Base-by-base conservation (phyloP, 2,888 invertebrate species). In the Heteromyza rotundicornis region DNA sequence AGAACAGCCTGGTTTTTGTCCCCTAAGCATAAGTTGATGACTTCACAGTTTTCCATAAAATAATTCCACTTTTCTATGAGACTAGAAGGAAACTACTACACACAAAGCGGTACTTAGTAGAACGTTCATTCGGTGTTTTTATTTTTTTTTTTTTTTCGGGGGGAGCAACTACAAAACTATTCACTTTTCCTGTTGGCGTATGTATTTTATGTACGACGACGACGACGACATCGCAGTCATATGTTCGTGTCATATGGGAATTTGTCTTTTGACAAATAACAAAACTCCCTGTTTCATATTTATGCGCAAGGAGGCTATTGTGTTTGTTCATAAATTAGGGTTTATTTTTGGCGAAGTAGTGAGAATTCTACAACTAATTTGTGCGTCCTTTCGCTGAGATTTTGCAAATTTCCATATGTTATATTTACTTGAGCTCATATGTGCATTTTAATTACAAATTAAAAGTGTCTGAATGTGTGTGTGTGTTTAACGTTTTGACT, bases 21-120 rank as follows among this genome's bases (percentile, higher is more conserved):
- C n/a, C n/a, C n/a, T n/a, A n/a, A n/a, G n/a, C n/a, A n/a, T n/a
- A n/a, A 24, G 27, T 32, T 74, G 77, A 74, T 74, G 74, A 74
- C 74, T 74, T 74, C 77, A 75, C 77, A 74, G 74, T 74, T 77
- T 74, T 74, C 71, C 77, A 75, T 67, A n/a, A n/a, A n/a, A n/a
- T n/a, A n/a, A n/a, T n/a, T n/a, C n/a, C n/a, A n/a, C n/a, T n/a
- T n/a, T n/a, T n/a, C n/a, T n/a, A n/a, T n/a, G n/a, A n/a, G n/a
- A n/a, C n/a, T n/a, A n/a, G n/a, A n/a, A n/a, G n/a, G n/a, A n/a
- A n/a, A n/a, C n/a, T n/a, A n/a, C n/a, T n/a, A n/a, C n/a, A n/a
- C n/a, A n/a, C n/a, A n/a, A n/a, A n/a, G n/a, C n/a, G n/a, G n/a
- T n/a, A n/a, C n/a, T n/a, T n/a, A n/a, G n/a, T n/a, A n/a, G n/a